These are phyloP conservation scores for Corydoras sp. DNA, from an alignment of 2,113 vertebrate genomes.

Conservation along the genomic window DNA sequence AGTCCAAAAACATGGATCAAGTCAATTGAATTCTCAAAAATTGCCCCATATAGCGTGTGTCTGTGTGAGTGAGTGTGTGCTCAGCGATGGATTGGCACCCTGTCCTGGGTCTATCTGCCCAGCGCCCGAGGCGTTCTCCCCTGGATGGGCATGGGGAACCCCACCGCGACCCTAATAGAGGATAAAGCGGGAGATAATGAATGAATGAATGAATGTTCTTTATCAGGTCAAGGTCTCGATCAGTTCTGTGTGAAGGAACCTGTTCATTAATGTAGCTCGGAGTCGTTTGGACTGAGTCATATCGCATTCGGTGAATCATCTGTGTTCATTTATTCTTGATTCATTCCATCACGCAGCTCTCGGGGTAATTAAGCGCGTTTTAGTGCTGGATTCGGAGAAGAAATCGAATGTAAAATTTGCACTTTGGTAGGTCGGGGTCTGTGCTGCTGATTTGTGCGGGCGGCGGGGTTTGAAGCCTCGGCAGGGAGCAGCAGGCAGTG, in stretches of 20 bases:
- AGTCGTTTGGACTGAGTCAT: slow-evolving; percentile 22
- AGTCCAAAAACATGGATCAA: too few relatives aligned
- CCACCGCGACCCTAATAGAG: too few relatives aligned
- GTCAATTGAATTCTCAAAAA: too few relatives aligned
- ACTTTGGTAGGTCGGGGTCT: not conserved
- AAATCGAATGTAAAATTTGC: not conserved
- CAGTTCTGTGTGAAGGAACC: not conserved
- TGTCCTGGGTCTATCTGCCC: too few relatives aligned
- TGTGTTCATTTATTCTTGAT: slow-evolving; percentile 11
- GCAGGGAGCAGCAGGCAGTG: slow-evolving; percentile 66
- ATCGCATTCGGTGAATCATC: slow-evolving; percentile 5
- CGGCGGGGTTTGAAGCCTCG: slow-evolving; percentile 65
- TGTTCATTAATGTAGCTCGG: not conserved
- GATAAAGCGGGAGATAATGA: too few relatives aligned
- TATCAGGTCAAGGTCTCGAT: not conserved
- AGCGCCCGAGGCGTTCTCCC: too few relatives aligned
- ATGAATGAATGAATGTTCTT: too few relatives aligned
- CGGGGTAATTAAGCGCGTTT: not conserved
- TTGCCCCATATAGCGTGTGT: too few relatives aligned
- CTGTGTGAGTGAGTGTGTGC: too few relatives aligned
- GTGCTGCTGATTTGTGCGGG: slow-evolving; percentile 1
- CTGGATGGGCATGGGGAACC: too few relatives aligned
- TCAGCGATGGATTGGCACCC: too few relatives aligned
- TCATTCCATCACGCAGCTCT: not conserved
- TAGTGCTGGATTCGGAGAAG: not conserved